Base-by-base conservation (phyloP, 2,113 vertebrate species). In the Vireo altiloquus region DNA sequence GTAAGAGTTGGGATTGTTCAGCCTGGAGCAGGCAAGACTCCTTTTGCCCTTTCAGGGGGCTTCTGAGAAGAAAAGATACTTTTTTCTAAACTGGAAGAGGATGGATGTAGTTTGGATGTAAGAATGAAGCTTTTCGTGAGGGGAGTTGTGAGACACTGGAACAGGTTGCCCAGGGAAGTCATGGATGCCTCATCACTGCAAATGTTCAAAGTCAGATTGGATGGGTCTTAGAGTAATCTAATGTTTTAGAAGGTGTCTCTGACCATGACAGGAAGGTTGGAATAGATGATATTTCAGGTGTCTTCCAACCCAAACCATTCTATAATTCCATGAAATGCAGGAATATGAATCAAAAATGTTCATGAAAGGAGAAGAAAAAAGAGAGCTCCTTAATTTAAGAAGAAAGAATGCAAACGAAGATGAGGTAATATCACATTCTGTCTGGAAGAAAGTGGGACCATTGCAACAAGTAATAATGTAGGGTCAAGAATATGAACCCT, bases 401-500 rank as follows among this genome's bases (percentile, higher is more conserved):
- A 35, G 24, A 57, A 61, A 64, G 27, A 61, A 37, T n/a, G 8
- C 21, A 39, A 76, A 64, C 19, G 9, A 63, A 17, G 11, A 54
- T n/a, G 24, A 42, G 3, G 6, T 50, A 63, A 64, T 46, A 54
- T 6, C 53, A 31, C 4, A 8, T 42, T 70, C 2, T 13, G 2
- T 39, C 28, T 37, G 15, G 8, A 46, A n/a, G 9, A 40, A 66
- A 21, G 2, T 53, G 15, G 12, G 6, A 66, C 14, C 42, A 40
- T 40, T 40, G 28, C 52, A 37, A 57, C 23, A 72, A 40, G 23
- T 46, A 59, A 24, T 28, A 70, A 61, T 0, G 2, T 6, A 39
- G 3, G 2, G 7, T 50, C 37, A 61, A 65, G 42, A 75, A 21
- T 1, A 57, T 0, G 6, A 42, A 47, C 17, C 3, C 12, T 35